Conservation (phyloP, 2,113 vertebrate genomes). For the Nothocercus nigrocapillus region DNA sequence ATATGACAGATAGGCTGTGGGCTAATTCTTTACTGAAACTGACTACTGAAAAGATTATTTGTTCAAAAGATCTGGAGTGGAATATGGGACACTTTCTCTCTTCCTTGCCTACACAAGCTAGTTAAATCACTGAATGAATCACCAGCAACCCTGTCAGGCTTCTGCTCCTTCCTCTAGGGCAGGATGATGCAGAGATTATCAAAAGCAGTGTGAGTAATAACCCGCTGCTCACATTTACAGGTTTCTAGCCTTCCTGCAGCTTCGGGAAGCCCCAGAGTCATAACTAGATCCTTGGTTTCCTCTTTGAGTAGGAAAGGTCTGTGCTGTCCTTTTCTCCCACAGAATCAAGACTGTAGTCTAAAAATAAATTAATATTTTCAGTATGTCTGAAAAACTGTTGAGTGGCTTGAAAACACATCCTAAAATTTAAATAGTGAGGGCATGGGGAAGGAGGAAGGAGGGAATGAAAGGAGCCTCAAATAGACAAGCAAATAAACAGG, state of each 20-base stretch:
- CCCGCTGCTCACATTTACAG: not conserved
- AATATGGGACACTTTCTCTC: not conserved
- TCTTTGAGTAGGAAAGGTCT: not conserved
- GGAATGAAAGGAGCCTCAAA: not conserved
- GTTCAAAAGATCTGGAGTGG: not conserved
- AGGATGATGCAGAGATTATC: not conserved
- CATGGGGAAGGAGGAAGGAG: accelerated
- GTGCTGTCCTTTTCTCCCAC: not conserved
- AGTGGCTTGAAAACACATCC: not conserved
- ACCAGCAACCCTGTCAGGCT: not conserved
- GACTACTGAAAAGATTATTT: not conserved
- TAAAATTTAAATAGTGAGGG: not conserved
- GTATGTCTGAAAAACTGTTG: not conserved
- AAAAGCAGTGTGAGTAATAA: not conserved
- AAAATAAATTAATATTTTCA: not conserved
- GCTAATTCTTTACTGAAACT: not conserved
- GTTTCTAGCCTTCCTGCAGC: not conserved
- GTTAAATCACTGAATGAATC: not conserved
- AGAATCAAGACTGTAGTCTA: not conserved
- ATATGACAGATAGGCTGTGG: not conserved
- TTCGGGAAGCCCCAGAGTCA: not conserved
- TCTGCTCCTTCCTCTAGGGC: not conserved
- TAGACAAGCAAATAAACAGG: not conserved
- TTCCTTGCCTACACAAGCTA: not conserved
- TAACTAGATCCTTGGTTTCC: not conserved